Percentiles rank a stretch among this genome's conserved stretches.
These are phyloP conservation scores for Coptodon rendalli DNA, from an alignment of 2,113 vertebrate species.

Conservation along the genomic window DNA sequence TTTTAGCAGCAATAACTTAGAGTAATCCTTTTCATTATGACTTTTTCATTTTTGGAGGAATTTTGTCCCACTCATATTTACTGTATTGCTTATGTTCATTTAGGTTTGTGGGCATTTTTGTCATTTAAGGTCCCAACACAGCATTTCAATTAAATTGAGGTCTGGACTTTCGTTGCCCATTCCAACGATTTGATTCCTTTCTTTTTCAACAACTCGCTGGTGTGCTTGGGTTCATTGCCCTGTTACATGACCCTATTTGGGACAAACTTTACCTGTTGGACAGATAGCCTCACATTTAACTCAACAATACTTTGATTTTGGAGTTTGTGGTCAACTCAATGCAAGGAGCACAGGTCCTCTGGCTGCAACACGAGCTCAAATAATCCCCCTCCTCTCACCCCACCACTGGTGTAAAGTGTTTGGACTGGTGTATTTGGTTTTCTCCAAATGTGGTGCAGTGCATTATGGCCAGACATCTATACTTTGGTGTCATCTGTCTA, in stretches of 20 bases:
- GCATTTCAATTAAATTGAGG: background rate
- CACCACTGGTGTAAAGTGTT: background rate
- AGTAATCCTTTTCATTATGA: background rate
- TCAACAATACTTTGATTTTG: background rate
- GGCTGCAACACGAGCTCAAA: background rate
- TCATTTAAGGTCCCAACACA: background rate
- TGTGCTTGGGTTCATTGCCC: background rate
- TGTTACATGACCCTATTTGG: background rate
- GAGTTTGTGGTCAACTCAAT: background rate
- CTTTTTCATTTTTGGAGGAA: background rate
- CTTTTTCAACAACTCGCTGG: background rate
- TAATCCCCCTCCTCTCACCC: background rate
- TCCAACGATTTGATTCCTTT: background rate
- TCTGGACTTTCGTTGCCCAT: background rate
- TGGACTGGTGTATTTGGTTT: background rate
- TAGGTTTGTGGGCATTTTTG: background rate
- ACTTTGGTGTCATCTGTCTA: background rate
- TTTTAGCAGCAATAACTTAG: background rate
- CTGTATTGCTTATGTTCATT: background rate
- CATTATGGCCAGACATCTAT: background rate
- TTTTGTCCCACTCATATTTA: background rate
- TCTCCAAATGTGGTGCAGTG: background rate
- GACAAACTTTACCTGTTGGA: background rate
- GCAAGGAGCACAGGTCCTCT: fast-evolving
- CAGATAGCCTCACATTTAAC: background rate